phyloP scores from a whole-genome alignment of 2,797 vertebrate species.

The Threskiornis aethiopicus region DNA sequence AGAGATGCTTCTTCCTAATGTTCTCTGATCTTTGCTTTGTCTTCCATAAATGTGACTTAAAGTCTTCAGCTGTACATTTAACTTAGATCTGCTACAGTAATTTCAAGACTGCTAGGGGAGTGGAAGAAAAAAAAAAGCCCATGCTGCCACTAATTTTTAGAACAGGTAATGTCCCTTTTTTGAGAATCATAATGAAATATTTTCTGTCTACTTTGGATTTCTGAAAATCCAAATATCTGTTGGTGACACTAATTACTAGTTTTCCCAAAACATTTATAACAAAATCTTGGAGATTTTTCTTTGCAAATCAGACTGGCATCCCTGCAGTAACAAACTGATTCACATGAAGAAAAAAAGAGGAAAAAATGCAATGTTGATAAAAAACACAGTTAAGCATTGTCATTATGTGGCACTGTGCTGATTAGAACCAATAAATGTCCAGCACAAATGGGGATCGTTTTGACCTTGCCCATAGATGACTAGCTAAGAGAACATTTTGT shows the following conservation, averaged over 20 bases:
- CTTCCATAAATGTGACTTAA: not conserved
- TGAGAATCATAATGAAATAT: not conserved
- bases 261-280: not conserved
- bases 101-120: not conserved
- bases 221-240: not conserved
- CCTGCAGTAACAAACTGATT: not conserved
- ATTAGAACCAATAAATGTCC: not conserved
- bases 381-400: not conserved
- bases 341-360: accelerated
- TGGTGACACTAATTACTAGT: not conserved
- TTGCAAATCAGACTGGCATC: not conserved
- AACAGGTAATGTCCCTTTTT: not conserved
- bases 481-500: not conserved
- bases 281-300: not conserved
- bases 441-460: not conserved
- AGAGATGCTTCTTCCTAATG: not conserved
- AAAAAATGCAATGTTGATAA: not conserved
- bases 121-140: not conserved
- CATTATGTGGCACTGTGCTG: not conserved
- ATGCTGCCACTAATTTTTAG: not conserved
- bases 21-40: not conserved
- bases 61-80: not conserved
- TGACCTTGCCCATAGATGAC: not conserved
- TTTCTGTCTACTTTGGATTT: not conserved
- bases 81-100: not conserved